Percentiles rank a stretch among this genome's conserved stretches.
Evolutionary conservation across 2,888 invertebrate genomes (phyloP).

Genomic region (Ochlodes sylvanus): DNA sequence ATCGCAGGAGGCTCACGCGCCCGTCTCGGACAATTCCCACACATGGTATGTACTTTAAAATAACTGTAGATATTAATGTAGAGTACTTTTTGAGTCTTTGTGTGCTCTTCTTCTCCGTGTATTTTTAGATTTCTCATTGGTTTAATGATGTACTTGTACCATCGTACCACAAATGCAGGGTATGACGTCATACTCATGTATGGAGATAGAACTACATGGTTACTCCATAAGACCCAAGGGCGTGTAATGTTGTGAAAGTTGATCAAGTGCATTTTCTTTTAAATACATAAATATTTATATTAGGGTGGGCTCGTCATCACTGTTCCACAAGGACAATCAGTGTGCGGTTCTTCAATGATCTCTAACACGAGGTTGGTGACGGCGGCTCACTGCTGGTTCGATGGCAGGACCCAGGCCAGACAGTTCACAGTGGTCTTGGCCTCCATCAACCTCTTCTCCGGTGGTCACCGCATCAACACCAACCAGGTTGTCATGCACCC

Average conservation of each 20-base stretch:
- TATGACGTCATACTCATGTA: no score
- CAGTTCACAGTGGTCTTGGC: slow-evolving; percentile 52
- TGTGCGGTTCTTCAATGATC: slow-evolving; percentile 54
- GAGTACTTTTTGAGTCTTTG: no score
- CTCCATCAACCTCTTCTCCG: slow-evolving; percentile 48
- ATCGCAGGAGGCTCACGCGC: slow-evolving; percentile 51
- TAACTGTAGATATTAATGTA: no score
- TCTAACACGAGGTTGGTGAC: slow-evolving; percentile 49
- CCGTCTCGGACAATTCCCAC: slow-evolving; percentile 41
- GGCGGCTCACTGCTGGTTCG: slow-evolving; percentile 57
- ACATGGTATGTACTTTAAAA: slow-evolving; percentile 6
- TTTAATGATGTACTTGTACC: no score
- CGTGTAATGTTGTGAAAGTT: no score
- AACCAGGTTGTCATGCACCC: slow-evolving; percentile 50
- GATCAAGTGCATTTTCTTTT: background rate
- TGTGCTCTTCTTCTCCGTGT: no score
- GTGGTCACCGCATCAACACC: slow-evolving; percentile 50
- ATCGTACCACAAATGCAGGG: no score
- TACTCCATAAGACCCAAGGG: no score
- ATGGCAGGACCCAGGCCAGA: slow-evolving; percentile 49
- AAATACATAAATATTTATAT: background rate
- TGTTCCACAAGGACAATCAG: slow-evolving; percentile 48
- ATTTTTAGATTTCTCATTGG: no score
- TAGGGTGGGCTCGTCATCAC: slow-evolving; percentile 44
- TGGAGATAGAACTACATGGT: no score